Conservation (phyloP, 2,888 invertebrate species). For the Drosophila barbarae region DNA sequence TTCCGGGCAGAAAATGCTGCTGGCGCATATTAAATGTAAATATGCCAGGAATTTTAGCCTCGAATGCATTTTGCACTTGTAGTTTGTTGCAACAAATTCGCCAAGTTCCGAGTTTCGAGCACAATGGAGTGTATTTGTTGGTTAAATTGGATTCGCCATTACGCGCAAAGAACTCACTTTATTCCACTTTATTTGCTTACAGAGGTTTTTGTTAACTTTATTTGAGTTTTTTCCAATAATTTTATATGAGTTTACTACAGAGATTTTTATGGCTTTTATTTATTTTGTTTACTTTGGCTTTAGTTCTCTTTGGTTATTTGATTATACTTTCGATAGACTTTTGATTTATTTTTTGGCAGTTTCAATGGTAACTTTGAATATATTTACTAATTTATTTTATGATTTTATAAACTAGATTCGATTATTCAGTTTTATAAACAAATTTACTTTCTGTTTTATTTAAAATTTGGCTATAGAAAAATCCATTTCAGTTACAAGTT, state of each 20-base stretch:
- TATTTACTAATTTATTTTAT: not conserved
- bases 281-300: not conserved
- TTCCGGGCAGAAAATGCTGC: constrained; percentile 72
- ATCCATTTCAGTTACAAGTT: not conserved
- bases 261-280: not conserved
- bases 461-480: not conserved
- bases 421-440: not conserved
- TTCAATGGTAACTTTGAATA: not conserved
- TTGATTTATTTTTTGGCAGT: not conserved
- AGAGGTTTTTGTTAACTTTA: constrained; percentile 7
- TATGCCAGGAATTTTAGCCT: constrained; percentile 77
- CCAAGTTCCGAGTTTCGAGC: constrained; percentile 16
- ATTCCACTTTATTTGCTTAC: not conserved
- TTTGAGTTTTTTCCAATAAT: not conserved
- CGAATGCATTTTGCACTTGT: constrained; percentile 77
- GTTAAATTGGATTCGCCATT: constrained; percentile 29
- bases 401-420: not conserved
- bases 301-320: not conserved
- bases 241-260: not conserved
- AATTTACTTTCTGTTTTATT: not conserved
- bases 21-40: constrained; percentile 77
- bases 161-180: constrained; percentile 15
- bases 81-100: constrained; percentile 20
- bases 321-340: not conserved
- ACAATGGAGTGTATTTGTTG: constrained; percentile 28